Base-by-base conservation (phyloP, 1,140 invertebrate genomes). In the Drosophila parabipectinata region DNA sequence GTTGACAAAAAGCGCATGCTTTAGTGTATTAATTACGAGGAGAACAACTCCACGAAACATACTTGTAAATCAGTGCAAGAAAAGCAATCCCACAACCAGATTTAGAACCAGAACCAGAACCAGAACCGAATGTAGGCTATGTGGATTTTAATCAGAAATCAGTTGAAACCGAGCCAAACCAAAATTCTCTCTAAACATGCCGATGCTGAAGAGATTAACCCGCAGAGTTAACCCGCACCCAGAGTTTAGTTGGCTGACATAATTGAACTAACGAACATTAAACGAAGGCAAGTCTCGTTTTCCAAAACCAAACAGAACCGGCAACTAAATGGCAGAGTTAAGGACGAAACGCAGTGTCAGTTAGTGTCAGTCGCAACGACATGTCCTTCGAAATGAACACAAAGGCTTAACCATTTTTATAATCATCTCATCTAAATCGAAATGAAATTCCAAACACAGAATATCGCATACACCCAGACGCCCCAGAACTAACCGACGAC, bases 401-500 rank as follows among this genome's bases (percentile, higher is more conserved):
- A 91, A 91, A 91, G 91, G 90, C 91, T 91, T 91, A 85, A 85
- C 83, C 89, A 90, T 91, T 77, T 85, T 83, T 89, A 87, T 91
- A 91, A 91, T 91, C 90, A 91, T 91, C 90, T 91, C 87, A 92
- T 91, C 91, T 91, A 92, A 87, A 91, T 91, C 88, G 90, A 84
- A 91, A 88, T 72, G 62, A 85, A 91, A 77, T 61, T 63, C 74
- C 74, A 91, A 73, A 91, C 85, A 76, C 48, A 53, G 61, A 53
- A 58, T 45, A 58, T 52, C 21, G 18, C 56, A 55, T 56, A 18
- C 5, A 45, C 14, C 14, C 52, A 34, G 14, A 50, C 44, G 53
- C 45, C 64, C 58, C 41, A 14, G 15, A 26, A 52, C 57, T 45
- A 48, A 71, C 58, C 12, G 32, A 56, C 6, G 39, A 56, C 55